These are phyloP conservation scores for Pygoscelis antarcticus DNA, from an alignment of 2,113 vertebrate genomes.

Conservation along the genomic window DNA sequence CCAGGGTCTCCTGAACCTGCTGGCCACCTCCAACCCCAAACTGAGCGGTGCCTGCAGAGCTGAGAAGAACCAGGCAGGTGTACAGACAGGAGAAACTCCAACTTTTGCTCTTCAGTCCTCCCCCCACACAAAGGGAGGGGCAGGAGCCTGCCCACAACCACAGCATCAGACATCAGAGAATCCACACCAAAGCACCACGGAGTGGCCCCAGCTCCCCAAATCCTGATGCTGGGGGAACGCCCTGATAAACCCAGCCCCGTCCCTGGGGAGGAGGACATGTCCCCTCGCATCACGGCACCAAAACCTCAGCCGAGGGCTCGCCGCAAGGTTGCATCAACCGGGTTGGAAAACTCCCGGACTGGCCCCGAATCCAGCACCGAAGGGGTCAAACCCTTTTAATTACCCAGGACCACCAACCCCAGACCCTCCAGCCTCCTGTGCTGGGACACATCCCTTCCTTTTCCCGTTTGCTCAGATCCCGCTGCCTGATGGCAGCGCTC, in stretches of 20 bases:
- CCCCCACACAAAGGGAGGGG: background rate
- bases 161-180: background rate
- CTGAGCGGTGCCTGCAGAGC: background rate
- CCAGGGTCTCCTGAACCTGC: background rate
- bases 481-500: background rate
- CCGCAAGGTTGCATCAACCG: background rate
- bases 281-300: background rate
- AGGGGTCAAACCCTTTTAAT: background rate
- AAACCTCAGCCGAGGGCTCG: accelerated
- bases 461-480: background rate
- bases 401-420: background rate
- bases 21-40: background rate
- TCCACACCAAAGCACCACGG: background rate
- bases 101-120: background rate
- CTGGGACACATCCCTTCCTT: background rate
- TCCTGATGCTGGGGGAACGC: background rate
- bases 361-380: background rate
- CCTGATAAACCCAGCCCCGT: background rate
- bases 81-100: background rate
- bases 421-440: background rate
- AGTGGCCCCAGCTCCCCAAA: background rate
- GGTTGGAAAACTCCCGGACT: background rate
- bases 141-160: background rate
- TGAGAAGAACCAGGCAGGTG: background rate
- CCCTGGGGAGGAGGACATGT: background rate